These are phyloP conservation scores for Aplochiton taeniatus DNA, from an alignment of 2,797 vertebrate species.

Conservation along the genomic window DNA sequence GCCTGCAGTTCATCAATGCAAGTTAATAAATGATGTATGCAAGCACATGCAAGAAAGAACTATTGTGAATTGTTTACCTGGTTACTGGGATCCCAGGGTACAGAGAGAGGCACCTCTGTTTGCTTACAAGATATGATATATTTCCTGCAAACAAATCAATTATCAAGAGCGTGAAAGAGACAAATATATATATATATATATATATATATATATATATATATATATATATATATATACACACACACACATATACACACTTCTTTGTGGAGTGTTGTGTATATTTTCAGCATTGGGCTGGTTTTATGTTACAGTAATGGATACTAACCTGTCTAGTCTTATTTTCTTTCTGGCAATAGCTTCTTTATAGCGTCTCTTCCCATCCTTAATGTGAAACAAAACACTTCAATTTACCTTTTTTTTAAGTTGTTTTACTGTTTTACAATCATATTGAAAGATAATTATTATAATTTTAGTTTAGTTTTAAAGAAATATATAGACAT, in stretches of 20 bases:
- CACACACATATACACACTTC: too few relatives aligned
- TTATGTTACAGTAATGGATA: too few relatives aligned
- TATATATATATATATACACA: background rate
- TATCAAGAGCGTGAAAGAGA: background rate
- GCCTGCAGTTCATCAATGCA: too few relatives aligned
- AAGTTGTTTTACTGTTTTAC: background rate
- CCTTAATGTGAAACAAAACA: conserved; percentile 70
- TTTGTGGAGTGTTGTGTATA: too few relatives aligned
- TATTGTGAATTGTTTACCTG: conserved; percentile 77
- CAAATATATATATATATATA: background rate
- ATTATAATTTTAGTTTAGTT: too few relatives aligned
- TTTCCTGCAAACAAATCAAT: conserved; percentile 78
- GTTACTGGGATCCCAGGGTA: conserved; percentile 97
- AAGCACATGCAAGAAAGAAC: too few relatives aligned
- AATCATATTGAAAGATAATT: background rate
- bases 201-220: background rate
- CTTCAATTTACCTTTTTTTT: background rate
- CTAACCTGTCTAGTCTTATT: conserved; percentile 91
- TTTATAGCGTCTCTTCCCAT: conserved; percentile 89
- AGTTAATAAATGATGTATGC: too few relatives aligned
- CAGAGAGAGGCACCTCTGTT: conserved; percentile 86
- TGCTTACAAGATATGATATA: conserved; percentile 93
- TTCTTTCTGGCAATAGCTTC: conserved; percentile 94
- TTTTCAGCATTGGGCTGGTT: too few relatives aligned
- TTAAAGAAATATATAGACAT: background rate